Evolutionary conservation across 2,888 invertebrate species (phyloP), one percentile per base, ranked within the genome.

Genomic region (Lycophotia porphyrea): DNA sequence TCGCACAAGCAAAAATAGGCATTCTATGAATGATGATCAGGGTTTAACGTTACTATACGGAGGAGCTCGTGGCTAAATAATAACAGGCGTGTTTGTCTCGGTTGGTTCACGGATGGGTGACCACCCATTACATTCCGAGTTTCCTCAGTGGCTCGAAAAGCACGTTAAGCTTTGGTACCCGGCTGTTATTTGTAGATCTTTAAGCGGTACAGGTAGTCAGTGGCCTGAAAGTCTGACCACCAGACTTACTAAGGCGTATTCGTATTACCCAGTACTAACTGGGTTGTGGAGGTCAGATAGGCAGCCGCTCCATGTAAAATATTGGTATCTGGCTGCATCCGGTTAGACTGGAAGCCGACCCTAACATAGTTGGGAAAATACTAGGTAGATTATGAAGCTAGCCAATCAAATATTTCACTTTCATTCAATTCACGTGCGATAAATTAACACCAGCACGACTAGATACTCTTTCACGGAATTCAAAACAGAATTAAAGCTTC

Each of bases 401-500:
- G 24, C 13, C 60, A 13, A 24, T 39, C 15, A 39, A 39, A n/a
- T 8, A 36, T 18, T n/a, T 15, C 60, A 60, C 7, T 67, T 60
- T 68, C 24, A 36, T 66, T 44, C 31, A 49, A 58, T 31, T 44
- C 63, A 63, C 74, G n/a, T 66, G 15, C 73, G 34, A 78, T 36
- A 82, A 77, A 73, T 70, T 77, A 74, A 64, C 42, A 68, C 47
- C 61, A 71, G 5, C 34, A 49, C 15, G 42, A 65, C 27, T 71
- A 74, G 67, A 80, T 72, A 76, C 66, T 64, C 74, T 44, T 52
- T 77, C 64, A 42, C 36, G 47, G 76, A 85, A 80, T 86, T 82
- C 80, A 78, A 81, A 88, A 88, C 80, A 66, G 78, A 87, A 90
- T 91, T 88, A 88, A 86, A 88, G 74, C 80, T 84, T 81, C 78